Percentiles rank a stretch among this genome's conserved stretches.
phyloP scores from a whole-genome alignment of 2,113 vertebrate species.

The Uria aalge region DNA sequence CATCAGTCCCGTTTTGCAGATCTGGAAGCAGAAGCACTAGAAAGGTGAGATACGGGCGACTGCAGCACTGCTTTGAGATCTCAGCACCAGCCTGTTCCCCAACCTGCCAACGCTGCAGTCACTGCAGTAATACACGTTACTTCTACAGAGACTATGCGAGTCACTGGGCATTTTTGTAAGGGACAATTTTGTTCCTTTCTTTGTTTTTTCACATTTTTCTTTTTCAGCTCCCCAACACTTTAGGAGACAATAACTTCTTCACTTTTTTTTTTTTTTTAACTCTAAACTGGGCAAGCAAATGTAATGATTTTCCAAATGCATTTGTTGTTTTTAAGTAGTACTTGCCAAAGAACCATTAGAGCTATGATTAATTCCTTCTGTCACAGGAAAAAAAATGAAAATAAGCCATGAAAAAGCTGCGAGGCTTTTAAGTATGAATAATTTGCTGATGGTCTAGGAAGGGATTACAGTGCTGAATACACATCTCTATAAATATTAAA shows the following conservation, averaged over 20 bases:
- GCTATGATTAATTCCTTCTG: slow-evolving; percentile 66
- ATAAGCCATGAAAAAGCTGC: slow-evolving; percentile 34
- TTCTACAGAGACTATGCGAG: too few relatives aligned
- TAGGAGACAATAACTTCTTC: neutral
- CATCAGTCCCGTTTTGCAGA: neutral
- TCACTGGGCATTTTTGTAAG: neutral
- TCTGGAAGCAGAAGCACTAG: neutral
- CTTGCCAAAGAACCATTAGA: slow-evolving; percentile 59
- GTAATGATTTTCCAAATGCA: neutral
- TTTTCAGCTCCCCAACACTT: neutral
- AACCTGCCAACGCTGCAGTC: neutral
- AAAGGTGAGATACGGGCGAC: neutral
- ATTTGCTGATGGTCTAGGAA: slow-evolving; percentile 50
- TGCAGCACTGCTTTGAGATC: neutral
- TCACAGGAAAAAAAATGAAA: slow-evolving; percentile 12
- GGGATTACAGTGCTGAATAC: slow-evolving; percentile 3
- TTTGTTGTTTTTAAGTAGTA: slow-evolving; percentile 60
- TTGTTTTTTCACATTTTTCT: neutral
- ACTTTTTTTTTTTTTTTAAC: neutral
- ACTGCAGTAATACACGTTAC: neutral
- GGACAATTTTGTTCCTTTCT: neutral
- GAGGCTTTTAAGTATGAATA: slow-evolving; percentile 54
- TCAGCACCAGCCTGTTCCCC: neutral
- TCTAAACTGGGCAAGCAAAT: neutral
- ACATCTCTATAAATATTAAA: neutral